These are phyloP conservation scores for Pachymerium ferrugineum DNA, from an alignment of 2,888 invertebrate species.

Conservation along the genomic window DNA sequence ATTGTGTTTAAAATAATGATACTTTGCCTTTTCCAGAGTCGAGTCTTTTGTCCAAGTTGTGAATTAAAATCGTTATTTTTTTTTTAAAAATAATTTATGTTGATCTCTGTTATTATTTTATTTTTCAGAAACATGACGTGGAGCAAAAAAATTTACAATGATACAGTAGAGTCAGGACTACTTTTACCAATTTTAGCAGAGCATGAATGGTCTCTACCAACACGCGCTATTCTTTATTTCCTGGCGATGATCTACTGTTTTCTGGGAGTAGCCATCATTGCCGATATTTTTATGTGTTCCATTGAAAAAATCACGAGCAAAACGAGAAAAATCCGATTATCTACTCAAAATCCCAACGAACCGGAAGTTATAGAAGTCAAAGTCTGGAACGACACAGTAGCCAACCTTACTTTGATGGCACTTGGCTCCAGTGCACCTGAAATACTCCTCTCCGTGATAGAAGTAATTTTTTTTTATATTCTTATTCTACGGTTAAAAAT, in stretches of 20 bases:
- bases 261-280: slow-evolving; percentile 55
- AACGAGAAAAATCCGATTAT: slow-evolving; percentile 48
- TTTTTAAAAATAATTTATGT: too few relatives aligned
- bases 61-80: too few relatives aligned
- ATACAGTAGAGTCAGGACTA: too few relatives aligned
- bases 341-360: slow-evolving; percentile 41
- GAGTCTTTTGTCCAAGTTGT: too few relatives aligned
- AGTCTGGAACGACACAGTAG: slow-evolving; percentile 56
- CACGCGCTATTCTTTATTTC: slow-evolving; percentile 50
- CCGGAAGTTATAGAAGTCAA: slow-evolving; percentile 51
- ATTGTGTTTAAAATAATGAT: too few relatives aligned
- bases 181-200: slow-evolving; percentile 51
- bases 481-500: neutral
- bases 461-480: slow-evolving; percentile 44
- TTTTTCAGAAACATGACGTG: too few relatives aligned
- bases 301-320: slow-evolving; percentile 56
- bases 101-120: too few relatives aligned
- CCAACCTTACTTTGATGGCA: slow-evolving; percentile 56
- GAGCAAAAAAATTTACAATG: too few relatives aligned
- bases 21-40: too few relatives aligned
- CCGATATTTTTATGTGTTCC: slow-evolving; percentile 57
- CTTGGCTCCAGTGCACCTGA: slow-evolving; percentile 56
- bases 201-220: slow-evolving; percentile 49
- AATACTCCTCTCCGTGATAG: slow-evolving; percentile 54
- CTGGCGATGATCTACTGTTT: slow-evolving; percentile 54